Evolutionary conservation across 2,113 vertebrate genomes (phyloP).

Genomic region (Daphoenositta chrysoptera): DNA sequence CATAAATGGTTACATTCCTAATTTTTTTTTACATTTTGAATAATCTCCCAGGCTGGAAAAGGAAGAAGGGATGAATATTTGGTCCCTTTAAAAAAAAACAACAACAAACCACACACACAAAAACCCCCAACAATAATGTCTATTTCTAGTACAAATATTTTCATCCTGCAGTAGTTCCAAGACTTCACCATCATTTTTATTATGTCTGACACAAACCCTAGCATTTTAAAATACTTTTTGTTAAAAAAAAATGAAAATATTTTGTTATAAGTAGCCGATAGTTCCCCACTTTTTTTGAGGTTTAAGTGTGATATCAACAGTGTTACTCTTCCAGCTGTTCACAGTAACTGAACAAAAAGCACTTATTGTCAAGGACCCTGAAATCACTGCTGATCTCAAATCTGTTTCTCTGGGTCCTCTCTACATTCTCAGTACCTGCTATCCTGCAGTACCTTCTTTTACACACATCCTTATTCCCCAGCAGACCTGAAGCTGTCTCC

Average conservation of each 20-base stretch:
- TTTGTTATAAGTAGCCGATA: neutral
- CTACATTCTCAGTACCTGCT: neutral
- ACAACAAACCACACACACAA: neutral
- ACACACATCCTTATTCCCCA: neutral
- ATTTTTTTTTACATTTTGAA: neutral
- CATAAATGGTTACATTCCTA: neutral
- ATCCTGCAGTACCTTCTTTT: neutral
- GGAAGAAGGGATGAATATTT: neutral
- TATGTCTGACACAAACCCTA: fast-evolving
- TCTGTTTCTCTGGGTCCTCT: neutral
- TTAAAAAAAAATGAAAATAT: neutral
- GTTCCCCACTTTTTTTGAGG: neutral
- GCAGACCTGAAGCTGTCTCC: neutral
- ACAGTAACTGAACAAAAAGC: neutral
- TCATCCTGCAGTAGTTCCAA: neutral
- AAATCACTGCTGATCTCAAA: neutral
- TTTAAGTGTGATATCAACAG: neutral
- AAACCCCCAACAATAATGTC: fast-evolving
- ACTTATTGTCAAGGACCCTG: neutral
- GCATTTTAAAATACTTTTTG: fast-evolving
- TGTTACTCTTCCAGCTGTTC: neutral
- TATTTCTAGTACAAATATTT: neutral
- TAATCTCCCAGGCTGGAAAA: neutral
- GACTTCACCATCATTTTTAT: neutral
- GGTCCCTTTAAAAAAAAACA: neutral